Base-by-base conservation (phyloP, 23 tunicate species). In the Trididemnum miniatum region DNA sequence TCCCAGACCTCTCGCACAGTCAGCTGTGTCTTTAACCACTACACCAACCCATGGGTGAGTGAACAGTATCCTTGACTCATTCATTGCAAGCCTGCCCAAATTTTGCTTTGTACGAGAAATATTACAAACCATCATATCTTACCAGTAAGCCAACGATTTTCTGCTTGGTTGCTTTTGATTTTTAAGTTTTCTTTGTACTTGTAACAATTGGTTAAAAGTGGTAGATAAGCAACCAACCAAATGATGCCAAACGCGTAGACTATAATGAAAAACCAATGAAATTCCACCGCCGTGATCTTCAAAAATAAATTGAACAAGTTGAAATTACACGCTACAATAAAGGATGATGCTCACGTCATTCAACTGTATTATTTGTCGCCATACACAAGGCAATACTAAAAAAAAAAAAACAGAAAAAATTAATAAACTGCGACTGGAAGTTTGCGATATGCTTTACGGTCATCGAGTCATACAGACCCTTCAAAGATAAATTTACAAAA, bases 91-190 rank as follows among this genome's bases (percentile, higher is more conserved):
- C n/a, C n/a, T n/a, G n/a, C n/a, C n/a, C n/a, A n/a, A n/a, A n/a
- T n/a, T 44, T 44, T 44, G 54, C 9, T 44, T 44, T 9, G 15
- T 44, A 44, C 15, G 54, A 44, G 9, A 9, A 44, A 44, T 44
- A 15, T 44, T 7, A 44, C 54, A 7, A 7, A 15, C 54, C 12
- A 7, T 44, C 15, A 44, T 44, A 15, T 35, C 82, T 34, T 66
- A 86, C 97, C 88, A 85, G 86, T 86, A 30, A 91, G 65, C 90
- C 90, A 91, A 35, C 87, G 50, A 44, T 91, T 91, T 51, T 79
- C 86, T 15, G 76, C 73, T 65, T 91, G 97, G 65, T 50, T 76
- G 33, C 84, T 72, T 71, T 82, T 91, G 37, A 71, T 35, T 5
- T 69, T 78, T 34, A 85, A 60, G 65, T 39, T 59, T 35, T 65